Evolutionary conservation across 2,113 vertebrate species (phyloP).

Genomic region (Fregetta grallaria): DNA sequence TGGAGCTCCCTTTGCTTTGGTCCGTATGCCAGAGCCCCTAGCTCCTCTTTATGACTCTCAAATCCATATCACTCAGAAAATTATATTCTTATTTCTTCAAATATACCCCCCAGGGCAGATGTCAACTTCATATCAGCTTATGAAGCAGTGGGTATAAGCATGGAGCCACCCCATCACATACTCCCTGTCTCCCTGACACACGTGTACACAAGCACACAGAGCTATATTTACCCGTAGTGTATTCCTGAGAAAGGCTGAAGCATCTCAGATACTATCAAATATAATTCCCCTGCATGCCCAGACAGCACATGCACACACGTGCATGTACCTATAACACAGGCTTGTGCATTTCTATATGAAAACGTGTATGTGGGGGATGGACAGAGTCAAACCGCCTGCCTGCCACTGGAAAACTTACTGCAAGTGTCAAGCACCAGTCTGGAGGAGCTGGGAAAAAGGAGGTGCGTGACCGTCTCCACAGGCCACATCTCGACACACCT

Average conservation of each 20-base stretch:
- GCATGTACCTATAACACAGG: fast-evolving
- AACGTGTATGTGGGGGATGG: fast-evolving
- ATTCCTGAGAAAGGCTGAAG: background rate
- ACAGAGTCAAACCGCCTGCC: background rate
- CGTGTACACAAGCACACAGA: background rate
- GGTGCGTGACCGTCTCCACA: background rate
- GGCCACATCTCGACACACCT: background rate
- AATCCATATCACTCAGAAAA: background rate
- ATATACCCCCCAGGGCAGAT: background rate
- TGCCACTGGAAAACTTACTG: background rate
- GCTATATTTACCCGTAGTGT: background rate
- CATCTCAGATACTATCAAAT: background rate
- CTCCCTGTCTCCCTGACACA: background rate
- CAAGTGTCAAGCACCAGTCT: background rate
- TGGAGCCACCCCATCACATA: background rate
- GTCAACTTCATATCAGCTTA: background rate
- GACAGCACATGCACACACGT: background rate
- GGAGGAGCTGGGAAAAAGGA: background rate
- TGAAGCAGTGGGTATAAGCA: background rate
- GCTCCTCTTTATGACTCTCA: background rate
- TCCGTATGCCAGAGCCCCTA: background rate
- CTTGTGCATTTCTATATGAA: background rate
- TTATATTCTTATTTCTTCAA: background rate
- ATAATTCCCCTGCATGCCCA: background rate
- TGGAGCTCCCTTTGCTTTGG: background rate